A percentile compares a stretch with the other conserved stretches of the same genome.
Evolutionary conservation across 2,113 vertebrate species (phyloP).

Genomic region (Petroica traversi): DNA sequence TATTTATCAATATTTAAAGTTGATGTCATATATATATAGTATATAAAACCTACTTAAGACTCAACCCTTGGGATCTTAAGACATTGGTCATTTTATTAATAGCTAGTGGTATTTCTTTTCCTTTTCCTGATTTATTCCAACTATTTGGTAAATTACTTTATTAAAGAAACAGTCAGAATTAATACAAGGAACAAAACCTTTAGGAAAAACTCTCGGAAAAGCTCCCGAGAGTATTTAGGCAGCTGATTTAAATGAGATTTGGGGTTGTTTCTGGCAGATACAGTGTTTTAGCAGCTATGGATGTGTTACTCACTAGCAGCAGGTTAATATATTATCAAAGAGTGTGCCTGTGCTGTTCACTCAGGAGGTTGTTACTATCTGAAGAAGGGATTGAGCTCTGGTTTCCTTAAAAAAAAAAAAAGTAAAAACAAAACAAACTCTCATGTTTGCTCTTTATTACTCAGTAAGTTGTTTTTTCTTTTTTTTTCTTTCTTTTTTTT

Average conservation of each 20-base stretch:
- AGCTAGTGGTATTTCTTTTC: background rate
- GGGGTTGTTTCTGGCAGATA: background rate
- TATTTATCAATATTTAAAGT: background rate
- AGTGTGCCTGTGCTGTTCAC: rapidly evolving
- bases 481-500: background rate
- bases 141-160: background rate
- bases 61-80: background rate
- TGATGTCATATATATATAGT: background rate
- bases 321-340: background rate
- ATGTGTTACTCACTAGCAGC: background rate
- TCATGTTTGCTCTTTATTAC: background rate
- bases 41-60: background rate
- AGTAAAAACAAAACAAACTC: no score
- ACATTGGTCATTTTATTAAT: background rate
- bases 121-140: background rate
- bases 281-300: background rate
- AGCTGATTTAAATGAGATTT: background rate
- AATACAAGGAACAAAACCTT: background rate
- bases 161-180: background rate
- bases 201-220: background rate
- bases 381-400: background rate
- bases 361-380: no score
- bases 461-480: rapidly evolving
- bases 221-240: rapidly evolving
- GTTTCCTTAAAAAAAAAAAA: background rate